Evolutionary conservation across 1,140 invertebrate genomes (phyloP).

Genomic region (Cyclargus thomasi): DNA sequence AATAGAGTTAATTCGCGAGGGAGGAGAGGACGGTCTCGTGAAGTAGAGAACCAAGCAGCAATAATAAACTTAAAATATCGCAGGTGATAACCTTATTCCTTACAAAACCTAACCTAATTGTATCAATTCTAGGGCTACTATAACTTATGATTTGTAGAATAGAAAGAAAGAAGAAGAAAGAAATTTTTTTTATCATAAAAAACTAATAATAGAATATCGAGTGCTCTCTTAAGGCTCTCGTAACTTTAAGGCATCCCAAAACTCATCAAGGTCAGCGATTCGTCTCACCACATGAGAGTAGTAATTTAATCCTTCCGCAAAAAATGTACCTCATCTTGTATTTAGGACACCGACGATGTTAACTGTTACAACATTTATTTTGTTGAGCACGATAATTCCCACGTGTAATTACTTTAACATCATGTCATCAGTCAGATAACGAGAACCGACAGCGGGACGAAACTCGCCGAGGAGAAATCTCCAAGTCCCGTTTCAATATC

Average conservation of each 20-base stretch:
- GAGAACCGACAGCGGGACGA: background rate
- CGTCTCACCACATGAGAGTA: too few species aligned
- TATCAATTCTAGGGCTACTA: too few species aligned
- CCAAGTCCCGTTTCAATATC: background rate
- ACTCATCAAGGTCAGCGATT: too few species aligned
- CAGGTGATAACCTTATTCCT: too few species aligned
- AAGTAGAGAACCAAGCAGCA: constrained; percentile 16
- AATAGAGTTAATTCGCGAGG: constrained; percentile 20
- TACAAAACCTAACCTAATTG: too few species aligned
- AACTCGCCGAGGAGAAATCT: background rate
- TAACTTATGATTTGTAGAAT: too few species aligned
- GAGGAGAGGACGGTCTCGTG: constrained; percentile 36
- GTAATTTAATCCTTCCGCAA: background rate
- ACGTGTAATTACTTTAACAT: background rate
- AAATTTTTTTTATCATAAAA: too few species aligned
- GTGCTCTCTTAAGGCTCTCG: too few species aligned
- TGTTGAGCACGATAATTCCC: constrained; percentile 3
- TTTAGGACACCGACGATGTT: background rate
- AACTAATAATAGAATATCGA: too few species aligned
- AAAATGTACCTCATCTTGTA: constrained; percentile 9
- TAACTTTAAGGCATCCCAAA: too few species aligned
- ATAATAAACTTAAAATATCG: background rate
- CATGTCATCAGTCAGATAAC: background rate
- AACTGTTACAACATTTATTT: constrained; percentile 13
- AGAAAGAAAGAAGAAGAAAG: too few species aligned